Base-by-base conservation (phyloP, 2,113 vertebrate species). In the Perca fluviatilis region DNA sequence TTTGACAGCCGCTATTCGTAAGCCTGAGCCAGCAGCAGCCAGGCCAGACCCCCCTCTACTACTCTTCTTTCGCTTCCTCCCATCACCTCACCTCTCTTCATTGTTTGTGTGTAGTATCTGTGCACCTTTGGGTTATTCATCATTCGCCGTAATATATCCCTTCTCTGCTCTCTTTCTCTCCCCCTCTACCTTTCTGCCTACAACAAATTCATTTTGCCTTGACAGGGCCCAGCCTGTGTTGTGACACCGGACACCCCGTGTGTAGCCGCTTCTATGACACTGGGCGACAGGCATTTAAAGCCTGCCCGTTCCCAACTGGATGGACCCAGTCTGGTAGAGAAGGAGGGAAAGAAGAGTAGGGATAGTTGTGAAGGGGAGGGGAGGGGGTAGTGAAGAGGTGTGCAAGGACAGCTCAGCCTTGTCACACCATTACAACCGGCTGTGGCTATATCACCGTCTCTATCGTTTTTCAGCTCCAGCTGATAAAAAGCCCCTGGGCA, bases 321-420 rank as follows among this genome's bases (percentile, higher is more conserved):
- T 79, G 82, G 84, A 94, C 94, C 89, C n/a, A 66, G 79, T 70
- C 83, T 73, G 77, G 78, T 58, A 72, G 77, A 82, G 76, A 73
- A 64, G 58, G 71, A 80, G 68, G 57, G 76, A 65, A 49, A 72
- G 78, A 81, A 69, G 72, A 71, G 71, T 58, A 50, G 69, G 74
- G 83, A 85, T 58, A 60, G 82, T 50, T 56, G 74, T 76, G 83
- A 72, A 66, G 21, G 67, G 27, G 50, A 7, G 58, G 67, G 66
- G 86, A 90, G 51, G 74, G 76, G 84, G 76, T 83, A 94, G 92
- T 87, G 90, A 89, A 94, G 94, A 94, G 89, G 91, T 93, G 91
- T 89, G 89, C 93, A 93, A 95, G 95, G 95, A 96, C 91, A 95
- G 93, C 94, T 95, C 94, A 95, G 92, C 93, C 94, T 94, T 95